These are phyloP conservation scores for Orcinus orca DNA, from an alignment of 2,113 vertebrate species.

Conservation along the genomic window DNA sequence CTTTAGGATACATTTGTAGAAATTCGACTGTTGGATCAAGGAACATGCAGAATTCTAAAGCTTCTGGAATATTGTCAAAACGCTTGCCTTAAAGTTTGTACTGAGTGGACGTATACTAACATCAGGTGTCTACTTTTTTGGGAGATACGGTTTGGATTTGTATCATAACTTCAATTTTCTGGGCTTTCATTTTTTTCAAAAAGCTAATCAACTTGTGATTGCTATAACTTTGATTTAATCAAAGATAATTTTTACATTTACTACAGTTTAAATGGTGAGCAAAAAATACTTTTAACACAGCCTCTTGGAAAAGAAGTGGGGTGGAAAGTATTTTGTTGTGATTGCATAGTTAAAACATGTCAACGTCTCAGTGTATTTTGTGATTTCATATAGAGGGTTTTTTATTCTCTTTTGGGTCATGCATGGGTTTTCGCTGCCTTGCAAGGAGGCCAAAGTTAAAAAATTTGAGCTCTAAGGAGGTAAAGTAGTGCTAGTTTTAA, in stretches of 20 bases:
- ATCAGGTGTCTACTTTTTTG: not conserved
- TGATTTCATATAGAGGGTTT: not conserved
- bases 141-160: not conserved
- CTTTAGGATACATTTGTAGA: not conserved
- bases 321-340: not conserved
- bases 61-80: not conserved
- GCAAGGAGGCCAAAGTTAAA: conserved; percentile 24
- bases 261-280: not conserved
- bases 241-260: conserved; percentile 9
- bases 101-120: not conserved
- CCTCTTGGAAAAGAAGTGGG: not conserved
- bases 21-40: not conserved
- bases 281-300: not conserved
- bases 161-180: not conserved
- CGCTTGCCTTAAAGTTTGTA: not conserved
- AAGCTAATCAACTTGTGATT: not conserved
- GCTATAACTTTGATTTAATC: not conserved
- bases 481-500: not conserved
- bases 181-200: not conserved
- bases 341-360: not conserved
- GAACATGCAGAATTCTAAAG: not conserved
- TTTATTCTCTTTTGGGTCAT: not conserved
- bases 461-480: not conserved
- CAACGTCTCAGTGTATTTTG: conserved; percentile 7
- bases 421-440: not conserved